Base-by-base conservation (phyloP, 2,797 vertebrate species). In the Lithobates pipiens region DNA sequence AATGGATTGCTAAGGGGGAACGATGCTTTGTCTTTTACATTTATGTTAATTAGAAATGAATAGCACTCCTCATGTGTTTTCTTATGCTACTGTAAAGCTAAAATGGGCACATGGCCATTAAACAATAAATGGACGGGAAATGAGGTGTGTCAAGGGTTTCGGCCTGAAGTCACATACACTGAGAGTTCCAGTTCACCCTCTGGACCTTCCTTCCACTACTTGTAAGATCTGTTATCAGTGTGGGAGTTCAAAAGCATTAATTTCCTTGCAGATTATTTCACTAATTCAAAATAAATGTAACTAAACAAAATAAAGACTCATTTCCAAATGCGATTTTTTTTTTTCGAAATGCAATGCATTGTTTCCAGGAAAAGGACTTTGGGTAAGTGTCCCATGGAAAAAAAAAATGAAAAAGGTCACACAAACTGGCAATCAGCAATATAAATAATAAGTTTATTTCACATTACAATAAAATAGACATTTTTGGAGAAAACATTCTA, bases 171-270 rank as follows among this genome's bases (percentile, higher is more conserved):
- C 34, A 46, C 25, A 65, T n/a, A 21, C 18, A 10, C 10, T 63
- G 39, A 77, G 46, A 80, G 57, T 36, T n/a, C 69, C 34, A 32
- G 11, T 50, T 42, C 54, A 74, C 80, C 69, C 80, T 54, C 34
- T 73, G 67, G 67, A 78, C 39, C 70, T 67, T 77, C 44, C 65
- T 50, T 67, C 46, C n/a, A 78, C 77, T 70, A 36, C 42, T 25
- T 77, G 13, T 71, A 77, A 71, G 80, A 83, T 86, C 50, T 68
- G 80, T 86, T 86, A 86, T 86, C 85, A 86, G 85, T 86, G 85
- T 86, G 85, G 85, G 85, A 86, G 78, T 83, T 74, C n/a, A 79
- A 29, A 78, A 83, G 42, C 67, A 79, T 74, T 74, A 69, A 84
- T 86, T 86, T 83, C 80, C 85, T 78, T 77, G 42, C 18, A 74